Evolutionary conservation across 2,113 vertebrate genomes (phyloP).

Genomic region (Sardina pilchardus): DNA sequence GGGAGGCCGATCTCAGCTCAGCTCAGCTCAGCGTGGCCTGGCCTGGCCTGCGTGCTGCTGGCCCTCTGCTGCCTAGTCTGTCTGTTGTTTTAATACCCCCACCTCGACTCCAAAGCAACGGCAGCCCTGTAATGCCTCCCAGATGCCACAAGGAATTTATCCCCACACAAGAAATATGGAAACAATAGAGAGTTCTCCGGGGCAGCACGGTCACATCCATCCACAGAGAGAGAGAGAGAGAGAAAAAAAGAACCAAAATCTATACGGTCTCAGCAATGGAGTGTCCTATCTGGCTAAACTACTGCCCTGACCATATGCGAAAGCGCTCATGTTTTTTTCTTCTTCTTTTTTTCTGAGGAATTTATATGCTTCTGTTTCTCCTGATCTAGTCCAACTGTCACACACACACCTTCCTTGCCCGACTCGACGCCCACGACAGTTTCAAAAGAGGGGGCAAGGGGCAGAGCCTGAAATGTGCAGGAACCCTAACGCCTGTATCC

Average conservation of each 20-base stretch:
- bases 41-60: conserved; percentile 38
- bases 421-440: conserved; percentile 31
- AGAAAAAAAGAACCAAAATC: neutral
- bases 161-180: conserved; percentile 56
- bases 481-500: neutral
- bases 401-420: conserved; percentile 17
- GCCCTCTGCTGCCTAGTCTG: conserved; percentile 37
- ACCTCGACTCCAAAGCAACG: conserved; percentile 54
- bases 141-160: conserved; percentile 60
- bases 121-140: conserved; percentile 58
- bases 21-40: neutral
- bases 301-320: conserved; percentile 38
- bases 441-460: neutral
- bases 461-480: neutral
- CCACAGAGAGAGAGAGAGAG: neutral
- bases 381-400: conserved; percentile 45
- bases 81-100: conserved; percentile 52
- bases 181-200: conserved; percentile 53
- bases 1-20: neutral
- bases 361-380: conserved; percentile 41
- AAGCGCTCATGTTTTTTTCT: conserved; percentile 13
- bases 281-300: conserved; percentile 38
- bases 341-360: conserved; percentile 14
- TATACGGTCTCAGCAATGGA: conserved; percentile 40
- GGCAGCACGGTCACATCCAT: conserved; percentile 48